Evolutionary conservation across 2,888 invertebrate species (phyloP), one percentile per base, ranked within the genome.

Genomic region (Lepeophtheirus nordmannii): DNA sequence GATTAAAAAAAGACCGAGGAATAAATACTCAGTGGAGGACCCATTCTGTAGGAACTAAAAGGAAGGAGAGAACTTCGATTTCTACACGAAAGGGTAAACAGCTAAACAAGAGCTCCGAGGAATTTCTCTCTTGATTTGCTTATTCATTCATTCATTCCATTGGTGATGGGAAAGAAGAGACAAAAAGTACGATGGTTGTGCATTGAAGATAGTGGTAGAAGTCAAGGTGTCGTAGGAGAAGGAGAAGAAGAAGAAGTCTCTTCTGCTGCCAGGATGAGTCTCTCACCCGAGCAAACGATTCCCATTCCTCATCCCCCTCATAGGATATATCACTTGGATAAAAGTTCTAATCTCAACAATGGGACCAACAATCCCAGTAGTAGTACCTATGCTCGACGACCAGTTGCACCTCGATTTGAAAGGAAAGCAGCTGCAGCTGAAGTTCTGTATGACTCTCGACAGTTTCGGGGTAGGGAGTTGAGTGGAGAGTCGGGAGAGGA

Each of bases 111-210:
- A 30, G 30, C 3, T 7, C 7, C 30, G 30, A 30, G 30, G 7
- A 2, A 30, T 30, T n/a, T 7, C 30, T 30, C 30, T 5, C 2
- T 30, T 30, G 30, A 30, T 30, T n/a, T n/a, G n/a, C n/a, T n/a
- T n/a, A 30, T 5, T 30, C 30, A 30, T 30, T 7, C 30, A 30
- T 30, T 30, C 2, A 30, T 30, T 30, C 30, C 30, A 30, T 46
- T 17, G 53, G 53, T 46, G 17, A 62, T 62, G 62, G 62, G 62
- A n/a, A 38, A 23, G 40, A 62, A 40, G 62, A 38, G 17, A 17
- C 62, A 62, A 62, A 62, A 62, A 39, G 62, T 62, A 39, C 62
- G 62, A 40, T 62, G 62, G 62, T 8, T 40, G 20, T 17, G 39
- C 20, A 40, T 62, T 20, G 62, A 40, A 62, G 62, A 62, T 9